Conservation (phyloP, 2,888 invertebrate species). For the Meiosimyza decipiens region DNA sequence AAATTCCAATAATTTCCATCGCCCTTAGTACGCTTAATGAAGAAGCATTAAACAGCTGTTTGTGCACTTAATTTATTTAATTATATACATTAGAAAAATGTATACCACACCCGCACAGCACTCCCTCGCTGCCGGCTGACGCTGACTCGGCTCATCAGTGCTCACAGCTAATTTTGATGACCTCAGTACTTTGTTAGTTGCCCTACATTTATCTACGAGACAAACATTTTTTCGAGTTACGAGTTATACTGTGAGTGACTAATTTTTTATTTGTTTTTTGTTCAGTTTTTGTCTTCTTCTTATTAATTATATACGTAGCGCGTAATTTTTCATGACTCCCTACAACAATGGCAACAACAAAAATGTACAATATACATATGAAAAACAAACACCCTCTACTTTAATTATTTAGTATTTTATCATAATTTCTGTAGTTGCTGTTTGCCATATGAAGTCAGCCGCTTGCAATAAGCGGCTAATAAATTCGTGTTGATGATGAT, state of each 20-base stretch:
- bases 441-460: too few relatives aligned
- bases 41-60: slow-evolving; percentile 50
- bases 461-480: too few relatives aligned
- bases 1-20: too few relatives aligned
- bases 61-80: slow-evolving; percentile 58
- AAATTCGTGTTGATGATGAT: too few relatives aligned
- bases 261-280: slow-evolving; percentile 7
- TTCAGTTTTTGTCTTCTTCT: not conserved
- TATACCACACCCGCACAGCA: not conserved
- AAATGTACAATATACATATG: too few relatives aligned
- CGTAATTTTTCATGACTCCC: slow-evolving; percentile 27
- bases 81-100: slow-evolving; percentile 27
- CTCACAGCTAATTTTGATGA: slow-evolving; percentile 14
- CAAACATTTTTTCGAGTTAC: too few relatives aligned
- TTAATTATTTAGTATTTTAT: slow-evolving; percentile 24
- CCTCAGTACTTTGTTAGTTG: not conserved
- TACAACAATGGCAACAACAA: not conserved
- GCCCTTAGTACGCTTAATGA: too few relatives aligned
- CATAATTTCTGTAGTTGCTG: not conserved
- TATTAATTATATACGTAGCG: slow-evolving; percentile 22
- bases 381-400: slow-evolving; percentile 28
- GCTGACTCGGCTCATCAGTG: not conserved
- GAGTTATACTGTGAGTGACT: too few relatives aligned
- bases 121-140: not conserved
- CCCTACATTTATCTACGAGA: not conserved